Conservation (phyloP, 2,113 vertebrate genomes). For the Poeciliopsis retropinna region DNA sequence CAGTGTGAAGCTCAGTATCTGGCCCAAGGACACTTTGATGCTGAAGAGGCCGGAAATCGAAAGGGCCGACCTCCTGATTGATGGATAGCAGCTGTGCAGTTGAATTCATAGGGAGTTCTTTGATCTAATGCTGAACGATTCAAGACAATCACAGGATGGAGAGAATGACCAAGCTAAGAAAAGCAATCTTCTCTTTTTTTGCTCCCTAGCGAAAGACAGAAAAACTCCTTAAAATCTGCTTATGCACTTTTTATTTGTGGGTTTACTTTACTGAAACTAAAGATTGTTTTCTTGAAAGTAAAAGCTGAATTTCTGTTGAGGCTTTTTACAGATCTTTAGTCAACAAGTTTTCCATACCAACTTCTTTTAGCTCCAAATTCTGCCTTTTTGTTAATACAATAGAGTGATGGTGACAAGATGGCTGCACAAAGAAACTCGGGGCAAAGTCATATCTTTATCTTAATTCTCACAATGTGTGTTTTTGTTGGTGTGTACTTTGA, state of each 20-base stretch:
- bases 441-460: conserved; percentile 32
- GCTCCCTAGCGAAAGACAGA: not conserved
- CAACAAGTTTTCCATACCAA: not conserved
- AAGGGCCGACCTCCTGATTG: not conserved
- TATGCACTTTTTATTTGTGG: no score
- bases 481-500: not conserved
- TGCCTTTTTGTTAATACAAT: not conserved
- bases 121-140: not conserved
- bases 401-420: conserved; percentile 63
- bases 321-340: no score
- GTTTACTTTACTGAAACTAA: not conserved
- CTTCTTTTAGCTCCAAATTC: conserved; percentile 13
- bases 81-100: no score
- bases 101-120: not conserved
- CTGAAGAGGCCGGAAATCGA: not conserved
- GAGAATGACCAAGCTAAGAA: no score
- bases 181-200: no score
- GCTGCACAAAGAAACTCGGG: conserved; percentile 45
- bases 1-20: not conserved
- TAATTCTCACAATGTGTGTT: conserved; percentile 14
- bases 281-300: no score
- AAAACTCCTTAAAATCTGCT: not conserved
- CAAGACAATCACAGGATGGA: not conserved
- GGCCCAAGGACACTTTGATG: not conserved
- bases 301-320: no score